Evolutionary conservation across 2,113 vertebrate genomes (phyloP).

Genomic region (Pygathrix nemaeus): DNA sequence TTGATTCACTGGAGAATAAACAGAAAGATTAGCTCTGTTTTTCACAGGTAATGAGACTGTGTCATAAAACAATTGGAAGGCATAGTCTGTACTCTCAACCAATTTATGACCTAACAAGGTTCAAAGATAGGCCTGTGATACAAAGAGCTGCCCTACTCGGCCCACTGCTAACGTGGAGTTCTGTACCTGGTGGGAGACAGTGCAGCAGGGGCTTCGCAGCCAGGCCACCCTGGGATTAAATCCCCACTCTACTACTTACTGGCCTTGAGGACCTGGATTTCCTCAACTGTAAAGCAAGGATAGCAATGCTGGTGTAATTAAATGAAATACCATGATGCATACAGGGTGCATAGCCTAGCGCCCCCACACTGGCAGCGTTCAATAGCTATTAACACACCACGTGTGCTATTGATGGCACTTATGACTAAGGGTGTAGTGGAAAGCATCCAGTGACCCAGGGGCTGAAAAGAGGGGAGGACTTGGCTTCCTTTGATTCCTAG

Average conservation of each 20-base stretch:
- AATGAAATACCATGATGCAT: not conserved
- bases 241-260: not conserved
- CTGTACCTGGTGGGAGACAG: not conserved
- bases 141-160: not conserved
- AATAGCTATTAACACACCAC: fast-evolving
- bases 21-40: not conserved
- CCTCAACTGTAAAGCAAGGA: not conserved
- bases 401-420: too few species aligned
- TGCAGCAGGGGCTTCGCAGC: not conserved
- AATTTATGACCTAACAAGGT: not conserved
- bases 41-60: not conserved
- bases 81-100: not conserved
- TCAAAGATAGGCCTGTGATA: not conserved
- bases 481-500: not conserved
- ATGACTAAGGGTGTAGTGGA: fast-evolving
- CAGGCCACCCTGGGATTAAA: not conserved
- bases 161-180: not conserved
- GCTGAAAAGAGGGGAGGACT: fast-evolving
- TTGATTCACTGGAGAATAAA: not conserved
- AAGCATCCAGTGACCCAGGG: not conserved
- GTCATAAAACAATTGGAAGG: not conserved
- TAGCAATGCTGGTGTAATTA: not conserved
- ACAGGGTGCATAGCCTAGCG: fast-evolving
- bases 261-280: not conserved
- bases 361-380: fast-evolving